Base-by-base conservation (phyloP, 2,888 invertebrate species). In the Ypsolopha sequella region DNA sequence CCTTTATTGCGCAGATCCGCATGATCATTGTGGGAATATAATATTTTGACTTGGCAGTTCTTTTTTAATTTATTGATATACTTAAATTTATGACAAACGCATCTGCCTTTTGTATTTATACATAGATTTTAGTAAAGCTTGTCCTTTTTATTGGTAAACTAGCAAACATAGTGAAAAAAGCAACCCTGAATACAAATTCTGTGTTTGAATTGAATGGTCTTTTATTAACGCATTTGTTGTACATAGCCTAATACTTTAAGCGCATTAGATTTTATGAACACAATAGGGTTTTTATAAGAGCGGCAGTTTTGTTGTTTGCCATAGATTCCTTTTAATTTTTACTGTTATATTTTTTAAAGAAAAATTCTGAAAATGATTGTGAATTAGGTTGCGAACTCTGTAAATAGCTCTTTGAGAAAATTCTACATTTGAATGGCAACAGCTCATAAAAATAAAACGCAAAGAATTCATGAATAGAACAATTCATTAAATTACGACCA, bases 11-110 rank as follows among this genome's bases (percentile, higher is more conserved):
- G 60, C 61, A 60, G 56, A 62, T 62, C 64, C 66, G 66, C 63
- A 74, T 81, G 80, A 84, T 80, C 80, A 73, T 66, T 81, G 82
- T 84, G 84, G 79, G 82, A 84, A 79, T 70, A 45, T 61, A 64
- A 76, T 76, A 70, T 72, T 76, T 68, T 74, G 72, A 76, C 72
- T 65, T 43, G 57, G 63, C 66, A 64, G 13, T 56, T 69, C 71
- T 70, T 69, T 68, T 64, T 64, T 61, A 64, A 72, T 74, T 75
- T 75, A 75, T 75, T 63, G 62, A 56, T 60, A 53, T 65, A 64
- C 38, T 67, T 70, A 65, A 48, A 72, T 73, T 73, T 73, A 76
- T 75, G 58, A 61, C 63, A 58, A 58, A 60, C 60, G 61, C 66
- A 66, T 65, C 68, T 65, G 64, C 61, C 45, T 46, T 41, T 49